A percentile compares a stretch with the other conserved stretches of the same genome.
Evolutionary conservation across 2,113 vertebrate species (phyloP).

Genomic region (Corythaixoides concolor): DNA sequence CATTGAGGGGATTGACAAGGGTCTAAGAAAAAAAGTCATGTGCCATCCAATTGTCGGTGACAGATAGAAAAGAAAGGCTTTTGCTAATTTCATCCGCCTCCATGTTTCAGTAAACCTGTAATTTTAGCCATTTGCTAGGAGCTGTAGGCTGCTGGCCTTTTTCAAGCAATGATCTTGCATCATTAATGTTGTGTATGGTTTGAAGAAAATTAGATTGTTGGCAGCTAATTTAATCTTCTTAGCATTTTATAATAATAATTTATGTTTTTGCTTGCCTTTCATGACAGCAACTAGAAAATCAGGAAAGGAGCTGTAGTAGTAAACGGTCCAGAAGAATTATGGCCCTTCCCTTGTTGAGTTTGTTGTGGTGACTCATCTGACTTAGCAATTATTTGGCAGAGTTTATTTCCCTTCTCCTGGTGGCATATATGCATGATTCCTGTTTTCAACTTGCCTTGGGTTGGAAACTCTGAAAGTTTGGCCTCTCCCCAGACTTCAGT

Average conservation of each 20-base stretch:
- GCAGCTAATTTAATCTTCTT: constrained; percentile 23
- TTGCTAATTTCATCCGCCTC: not conserved
- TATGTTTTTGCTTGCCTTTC: constrained; percentile 21
- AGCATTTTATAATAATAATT: constrained; percentile 9
- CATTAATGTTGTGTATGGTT: not conserved
- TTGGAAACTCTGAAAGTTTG: constrained; percentile 57
- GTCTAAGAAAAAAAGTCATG: not conserved
- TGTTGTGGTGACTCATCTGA: constrained; percentile 36
- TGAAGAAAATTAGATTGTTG: constrained; percentile 36
- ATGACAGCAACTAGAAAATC: constrained; percentile 34
- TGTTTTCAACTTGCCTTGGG: constrained; percentile 47
- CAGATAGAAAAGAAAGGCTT: not conserved
- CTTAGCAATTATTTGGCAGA: constrained; percentile 46
- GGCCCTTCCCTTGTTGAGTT: constrained; percentile 7
- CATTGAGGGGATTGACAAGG: not conserved
- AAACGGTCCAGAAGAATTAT: constrained; percentile 37
- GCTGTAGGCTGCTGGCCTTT: constrained; percentile 9
- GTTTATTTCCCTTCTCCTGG: constrained; percentile 20
- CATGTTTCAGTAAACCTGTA: not conserved
- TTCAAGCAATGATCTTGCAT: not conserved
- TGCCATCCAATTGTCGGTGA: not conserved
- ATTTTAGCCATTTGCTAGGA: not conserved
- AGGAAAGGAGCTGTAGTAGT: constrained; percentile 3
- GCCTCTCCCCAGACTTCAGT: constrained; percentile 53
- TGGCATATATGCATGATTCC: not conserved